A percentile compares a stretch with the other conserved stretches of the same genome.
Evolutionary conservation across 2,888 invertebrate genomes (phyloP).

Genomic region (Drosophila fulvimacula): DNA sequence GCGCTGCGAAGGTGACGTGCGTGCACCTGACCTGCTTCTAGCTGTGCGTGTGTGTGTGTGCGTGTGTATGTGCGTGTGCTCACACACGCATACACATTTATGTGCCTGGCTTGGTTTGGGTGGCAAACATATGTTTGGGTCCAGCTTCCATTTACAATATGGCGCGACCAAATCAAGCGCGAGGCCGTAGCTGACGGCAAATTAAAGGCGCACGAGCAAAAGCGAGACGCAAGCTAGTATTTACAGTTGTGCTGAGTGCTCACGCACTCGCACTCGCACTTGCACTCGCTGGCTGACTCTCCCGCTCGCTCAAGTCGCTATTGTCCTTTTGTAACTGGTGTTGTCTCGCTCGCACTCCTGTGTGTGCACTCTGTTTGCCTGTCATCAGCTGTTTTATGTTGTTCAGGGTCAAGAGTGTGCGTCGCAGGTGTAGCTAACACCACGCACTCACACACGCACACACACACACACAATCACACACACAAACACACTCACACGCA

Average conservation of each 20-base stretch:
- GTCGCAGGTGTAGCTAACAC: slow-evolving; percentile 53
- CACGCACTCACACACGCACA: slow-evolving; percentile 27
- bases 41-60: background rate
- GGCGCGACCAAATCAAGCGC: slow-evolving; percentile 43
- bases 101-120: slow-evolving; percentile 26
- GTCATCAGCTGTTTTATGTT: slow-evolving; percentile 79
- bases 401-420: slow-evolving; percentile 76
- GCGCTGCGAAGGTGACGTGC: background rate
- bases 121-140: slow-evolving; percentile 73
- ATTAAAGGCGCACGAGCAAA: slow-evolving; percentile 47
- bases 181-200: slow-evolving; percentile 37
- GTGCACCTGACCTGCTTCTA: background rate
- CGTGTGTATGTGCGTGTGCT: background rate
- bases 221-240: slow-evolving; percentile 21
- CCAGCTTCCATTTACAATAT: slow-evolving; percentile 72
- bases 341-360: slow-evolving; percentile 35
- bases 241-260: background rate
- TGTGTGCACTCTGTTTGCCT: slow-evolving; percentile 34
- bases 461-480: background rate
- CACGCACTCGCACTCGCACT: slow-evolving; percentile 16
- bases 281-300: background rate
- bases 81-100: background rate
- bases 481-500: slow-evolving; percentile 1
- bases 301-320: background rate
- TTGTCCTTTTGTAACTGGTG: slow-evolving; percentile 1